Conservation (phyloP, 2,888 invertebrate genomes). For the Acutogordius australiensis region DNA sequence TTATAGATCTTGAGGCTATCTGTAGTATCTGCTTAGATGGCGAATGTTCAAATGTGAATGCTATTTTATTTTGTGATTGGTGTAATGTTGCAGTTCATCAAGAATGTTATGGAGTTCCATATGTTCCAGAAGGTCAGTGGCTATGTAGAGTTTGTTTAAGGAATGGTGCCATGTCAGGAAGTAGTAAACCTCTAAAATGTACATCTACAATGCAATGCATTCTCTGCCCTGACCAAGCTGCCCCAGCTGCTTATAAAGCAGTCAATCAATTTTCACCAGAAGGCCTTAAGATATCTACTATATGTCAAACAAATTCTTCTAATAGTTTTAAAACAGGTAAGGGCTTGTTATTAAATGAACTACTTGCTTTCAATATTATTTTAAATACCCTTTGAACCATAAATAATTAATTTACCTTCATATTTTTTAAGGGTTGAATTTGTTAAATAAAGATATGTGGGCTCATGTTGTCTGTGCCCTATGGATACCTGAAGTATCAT, state of each 20-base stretch:
- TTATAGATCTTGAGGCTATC: slow-evolving; percentile 85
- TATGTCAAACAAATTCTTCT: too few species aligned
- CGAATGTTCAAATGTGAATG: slow-evolving; percentile 90
- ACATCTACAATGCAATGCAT: slow-evolving; percentile 79
- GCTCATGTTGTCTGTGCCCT: slow-evolving; percentile 92
- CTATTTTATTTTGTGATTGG: slow-evolving; percentile 96
- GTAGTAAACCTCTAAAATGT: too few species aligned
- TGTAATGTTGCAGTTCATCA: slow-evolving; percentile 96
- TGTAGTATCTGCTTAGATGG: slow-evolving; percentile 97
- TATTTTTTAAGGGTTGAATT: too few species aligned
- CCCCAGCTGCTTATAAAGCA: slow-evolving; percentile 93
- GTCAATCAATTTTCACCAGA: slow-evolving; percentile 37
- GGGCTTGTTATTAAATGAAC: too few species aligned
- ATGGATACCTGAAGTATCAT: slow-evolving; percentile 71
- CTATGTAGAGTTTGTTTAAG: slow-evolving; percentile 59
- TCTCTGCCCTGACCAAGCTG: slow-evolving; percentile 85
- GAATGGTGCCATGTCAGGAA: not conserved
- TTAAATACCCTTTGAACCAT: too few species aligned
- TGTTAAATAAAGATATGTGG: slow-evolving; percentile 63
- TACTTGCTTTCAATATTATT: too few species aligned
- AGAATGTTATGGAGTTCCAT: slow-evolving; percentile 88
- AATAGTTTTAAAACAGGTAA: too few species aligned
- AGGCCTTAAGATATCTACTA: not conserved
- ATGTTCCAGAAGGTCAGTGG: slow-evolving; percentile 92
- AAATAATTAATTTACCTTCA: too few species aligned